Percentiles rank a stretch among this genome's conserved stretches.
phyloP scores from a whole-genome alignment of 2,888 invertebrate species.

The Scotopteryx bipunctaria region DNA sequence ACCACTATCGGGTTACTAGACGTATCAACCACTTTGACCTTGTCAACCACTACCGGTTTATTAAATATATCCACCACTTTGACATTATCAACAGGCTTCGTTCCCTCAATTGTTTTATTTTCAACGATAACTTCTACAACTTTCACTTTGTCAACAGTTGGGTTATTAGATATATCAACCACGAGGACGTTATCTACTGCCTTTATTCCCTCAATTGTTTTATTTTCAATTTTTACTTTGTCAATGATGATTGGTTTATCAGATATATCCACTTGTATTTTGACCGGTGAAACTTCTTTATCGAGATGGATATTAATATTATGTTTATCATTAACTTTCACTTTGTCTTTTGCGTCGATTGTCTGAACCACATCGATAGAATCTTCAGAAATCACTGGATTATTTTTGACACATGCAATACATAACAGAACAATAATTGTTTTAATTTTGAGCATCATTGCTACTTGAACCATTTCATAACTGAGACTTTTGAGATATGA shows the following conservation, averaged over 20 bases:
- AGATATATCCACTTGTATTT: not conserved
- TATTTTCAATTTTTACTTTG: not conserved
- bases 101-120: too few species aligned
- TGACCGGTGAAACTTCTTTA: not conserved
- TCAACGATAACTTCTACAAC: too few species aligned
- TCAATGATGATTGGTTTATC: too few species aligned
- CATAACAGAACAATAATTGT: constrained; percentile 3
- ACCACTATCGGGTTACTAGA: too few species aligned
- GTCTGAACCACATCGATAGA: too few species aligned
- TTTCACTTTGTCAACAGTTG: too few species aligned
- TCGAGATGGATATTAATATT: not conserved
- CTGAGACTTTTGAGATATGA: too few species aligned
- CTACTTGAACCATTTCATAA: too few species aligned
- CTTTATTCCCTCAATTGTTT: not conserved
- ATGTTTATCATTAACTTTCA: not conserved
- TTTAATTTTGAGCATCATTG: constrained; percentile 3
- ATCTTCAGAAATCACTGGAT: not conserved
- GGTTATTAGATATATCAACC: not conserved
- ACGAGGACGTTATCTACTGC: not conserved
- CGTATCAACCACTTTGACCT: not conserved
- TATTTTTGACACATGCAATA: constrained; percentile 4
- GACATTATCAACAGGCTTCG: too few species aligned
- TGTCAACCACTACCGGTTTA: too few species aligned
- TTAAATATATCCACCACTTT: too few species aligned
- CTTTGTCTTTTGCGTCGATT: not conserved